Percentiles rank a stretch among this genome's conserved stretches.
Conservation (phyloP, 2,888 invertebrate genomes). For the Gandaritis pyraliata region DNA sequence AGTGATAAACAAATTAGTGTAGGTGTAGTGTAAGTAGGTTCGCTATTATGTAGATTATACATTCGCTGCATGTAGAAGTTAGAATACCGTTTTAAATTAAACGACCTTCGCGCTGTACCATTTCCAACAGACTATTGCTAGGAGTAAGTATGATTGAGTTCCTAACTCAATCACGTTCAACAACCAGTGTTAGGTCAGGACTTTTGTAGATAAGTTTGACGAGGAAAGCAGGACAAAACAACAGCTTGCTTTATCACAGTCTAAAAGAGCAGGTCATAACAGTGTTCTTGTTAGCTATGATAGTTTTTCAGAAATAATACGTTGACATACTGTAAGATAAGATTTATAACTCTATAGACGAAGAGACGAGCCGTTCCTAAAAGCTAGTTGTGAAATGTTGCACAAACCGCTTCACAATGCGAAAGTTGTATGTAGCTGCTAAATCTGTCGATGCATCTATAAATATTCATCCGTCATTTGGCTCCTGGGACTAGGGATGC, state of each 20-base stretch:
- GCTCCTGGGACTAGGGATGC: constrained; percentile 18
- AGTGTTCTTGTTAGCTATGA: too few species aligned
- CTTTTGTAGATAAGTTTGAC: not conserved
- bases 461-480: constrained; percentile 37
- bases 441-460: constrained; percentile 31
- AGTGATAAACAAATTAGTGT: too few species aligned
- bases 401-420: constrained; percentile 16
- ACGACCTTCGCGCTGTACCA: not conserved
- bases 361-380: not conserved
- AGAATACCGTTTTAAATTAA: constrained; percentile 1
- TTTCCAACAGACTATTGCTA: constrained; percentile 3
- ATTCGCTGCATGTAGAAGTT: too few species aligned
- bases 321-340: not conserved
- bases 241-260: too few species aligned
- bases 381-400: constrained; percentile 8
- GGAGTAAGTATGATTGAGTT: not conserved
- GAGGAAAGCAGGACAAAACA: not conserved
- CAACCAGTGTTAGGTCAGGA: constrained; percentile 1
- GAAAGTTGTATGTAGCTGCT: constrained; percentile 20
- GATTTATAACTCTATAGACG: not conserved
- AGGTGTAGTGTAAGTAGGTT: not conserved
- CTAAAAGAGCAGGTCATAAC: too few species aligned
- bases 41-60: too few species aligned
- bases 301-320: too few species aligned
- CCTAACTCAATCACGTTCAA: constrained; percentile 7